phyloP scores from a whole-genome alignment of 2,888 invertebrate species.

The Nebria salina region DNA sequence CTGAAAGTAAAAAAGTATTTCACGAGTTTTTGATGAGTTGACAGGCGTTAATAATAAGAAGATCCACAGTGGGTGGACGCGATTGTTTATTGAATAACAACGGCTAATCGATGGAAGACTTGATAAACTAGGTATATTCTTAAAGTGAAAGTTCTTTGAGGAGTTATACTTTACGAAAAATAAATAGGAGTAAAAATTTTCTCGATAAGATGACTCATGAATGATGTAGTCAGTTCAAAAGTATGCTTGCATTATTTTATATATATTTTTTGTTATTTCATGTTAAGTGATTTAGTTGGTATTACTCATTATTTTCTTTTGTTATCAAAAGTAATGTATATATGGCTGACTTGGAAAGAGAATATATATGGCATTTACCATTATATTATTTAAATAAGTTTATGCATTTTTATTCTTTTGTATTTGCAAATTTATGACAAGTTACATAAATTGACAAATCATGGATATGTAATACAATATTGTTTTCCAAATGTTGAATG shows the following conservation, averaged over 20 bases:
- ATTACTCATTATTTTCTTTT: not conserved
- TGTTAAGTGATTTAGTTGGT: not conserved
- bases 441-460: too few relatives aligned
- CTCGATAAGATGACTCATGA: not conserved
- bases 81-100: not conserved
- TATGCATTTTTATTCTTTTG: not conserved
- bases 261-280: not conserved
- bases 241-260: not conserved
- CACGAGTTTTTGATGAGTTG: not conserved
- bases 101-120: slow-evolving; percentile 1
- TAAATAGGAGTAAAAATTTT: not conserved
- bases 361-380: not conserved
- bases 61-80: not conserved
- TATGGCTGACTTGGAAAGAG: not conserved
- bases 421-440: not conserved
- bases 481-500: too few relatives aligned
- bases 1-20: not conserved
- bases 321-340: not conserved
- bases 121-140: not conserved
- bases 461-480: too few relatives aligned
- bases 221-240: not conserved
- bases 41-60: not conserved
- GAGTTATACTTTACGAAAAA: not conserved
- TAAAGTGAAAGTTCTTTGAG: not conserved
- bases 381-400: not conserved